Evolutionary conservation across 2,888 invertebrate genomes (phyloP).

Genomic region (Drosophila prostipennis): DNA sequence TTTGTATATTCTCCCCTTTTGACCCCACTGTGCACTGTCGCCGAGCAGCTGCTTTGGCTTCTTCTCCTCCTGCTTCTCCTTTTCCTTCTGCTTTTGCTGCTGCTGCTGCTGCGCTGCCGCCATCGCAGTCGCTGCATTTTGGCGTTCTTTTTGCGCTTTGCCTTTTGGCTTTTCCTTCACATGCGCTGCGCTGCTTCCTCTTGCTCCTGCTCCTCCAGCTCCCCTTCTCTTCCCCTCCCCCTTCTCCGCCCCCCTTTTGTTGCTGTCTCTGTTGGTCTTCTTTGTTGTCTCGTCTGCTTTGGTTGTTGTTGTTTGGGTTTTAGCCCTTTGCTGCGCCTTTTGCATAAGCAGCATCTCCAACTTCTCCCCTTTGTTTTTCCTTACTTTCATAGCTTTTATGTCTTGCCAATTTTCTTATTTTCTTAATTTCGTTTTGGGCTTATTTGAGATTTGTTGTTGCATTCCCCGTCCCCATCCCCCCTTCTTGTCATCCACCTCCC

Average conservation of each 20-base stretch:
- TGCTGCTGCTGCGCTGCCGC: slow-evolving; percentile 37
- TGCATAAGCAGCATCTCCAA: slow-evolving; percentile 59
- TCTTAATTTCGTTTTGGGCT: slow-evolving; percentile 60
- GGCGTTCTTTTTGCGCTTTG: slow-evolving; percentile 74
- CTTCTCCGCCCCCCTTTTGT: slow-evolving; percentile 1
- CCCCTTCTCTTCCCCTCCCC: not conserved
- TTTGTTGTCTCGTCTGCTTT: slow-evolving; percentile 70
- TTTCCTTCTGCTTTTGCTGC: slow-evolving; percentile 13
- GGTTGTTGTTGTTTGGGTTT: slow-evolving; percentile 27
- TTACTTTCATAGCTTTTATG: slow-evolving; percentile 12
- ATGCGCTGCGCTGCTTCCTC: slow-evolving; percentile 38
- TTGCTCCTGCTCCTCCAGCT: not conserved
- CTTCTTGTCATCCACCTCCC: slow-evolving; percentile 14
- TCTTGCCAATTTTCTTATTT: slow-evolving; percentile 64
- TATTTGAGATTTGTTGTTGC: slow-evolving; percentile 56
- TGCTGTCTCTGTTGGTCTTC: slow-evolving; percentile 49
- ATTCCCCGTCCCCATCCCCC: slow-evolving; percentile 22
- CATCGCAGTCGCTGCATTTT: slow-evolving; percentile 65
- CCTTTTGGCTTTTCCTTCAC: slow-evolving; percentile 63
- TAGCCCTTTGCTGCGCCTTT: slow-evolving; percentile 51
- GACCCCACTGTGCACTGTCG: slow-evolving; percentile 30
- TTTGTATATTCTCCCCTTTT: not conserved
- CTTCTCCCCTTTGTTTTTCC: slow-evolving; percentile 21
- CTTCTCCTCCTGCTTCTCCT: slow-evolving; percentile 23
- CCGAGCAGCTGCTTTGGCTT: slow-evolving; percentile 44